phyloP scores from a whole-genome alignment of 2,797 vertebrate species.

The Spondyliosoma cantharus region DNA sequence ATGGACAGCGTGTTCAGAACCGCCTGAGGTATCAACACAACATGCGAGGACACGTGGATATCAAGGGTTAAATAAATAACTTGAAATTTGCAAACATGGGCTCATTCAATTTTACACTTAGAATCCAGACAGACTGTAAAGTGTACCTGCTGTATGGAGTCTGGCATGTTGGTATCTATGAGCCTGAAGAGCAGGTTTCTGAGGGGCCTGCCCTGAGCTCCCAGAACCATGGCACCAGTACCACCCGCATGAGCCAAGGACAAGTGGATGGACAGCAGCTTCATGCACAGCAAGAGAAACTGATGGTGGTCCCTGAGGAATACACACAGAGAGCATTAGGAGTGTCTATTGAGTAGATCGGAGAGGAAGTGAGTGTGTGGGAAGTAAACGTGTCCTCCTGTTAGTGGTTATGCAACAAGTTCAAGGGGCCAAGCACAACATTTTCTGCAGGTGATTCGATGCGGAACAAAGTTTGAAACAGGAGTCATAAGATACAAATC shows the following conservation, averaged over 20 bases:
- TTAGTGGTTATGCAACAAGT: not conserved
- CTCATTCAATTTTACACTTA: no score
- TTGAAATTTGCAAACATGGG: not conserved
- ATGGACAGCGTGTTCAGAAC: constrained; percentile 87
- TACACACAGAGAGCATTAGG: constrained; percentile 21
- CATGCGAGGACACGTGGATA: constrained; percentile 28
- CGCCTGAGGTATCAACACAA: constrained; percentile 73
- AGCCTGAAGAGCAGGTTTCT: constrained; percentile 88
- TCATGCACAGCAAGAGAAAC: constrained; percentile 88
- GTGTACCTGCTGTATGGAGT: constrained; percentile 86
- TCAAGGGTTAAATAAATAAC: not conserved
- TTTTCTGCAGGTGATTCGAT: not conserved
- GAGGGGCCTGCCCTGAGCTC: constrained; percentile 85
- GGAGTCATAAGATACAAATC: not conserved
- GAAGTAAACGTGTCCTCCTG: not conserved
- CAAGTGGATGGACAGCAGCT: constrained; percentile 87
- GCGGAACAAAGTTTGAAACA: not conserved
- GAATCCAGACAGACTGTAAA: not conserved
- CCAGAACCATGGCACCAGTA: constrained; percentile 86
- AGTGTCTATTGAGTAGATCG: not conserved
- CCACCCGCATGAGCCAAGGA: constrained; percentile 88
- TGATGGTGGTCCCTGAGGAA: constrained; percentile 86
- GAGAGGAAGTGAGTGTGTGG: not conserved
- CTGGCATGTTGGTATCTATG: constrained; percentile 87
- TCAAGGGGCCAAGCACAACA: not conserved